phyloP scores from a whole-genome alignment of 1,140 invertebrate genomes.

The Ceratosolen fusciceps region DNA sequence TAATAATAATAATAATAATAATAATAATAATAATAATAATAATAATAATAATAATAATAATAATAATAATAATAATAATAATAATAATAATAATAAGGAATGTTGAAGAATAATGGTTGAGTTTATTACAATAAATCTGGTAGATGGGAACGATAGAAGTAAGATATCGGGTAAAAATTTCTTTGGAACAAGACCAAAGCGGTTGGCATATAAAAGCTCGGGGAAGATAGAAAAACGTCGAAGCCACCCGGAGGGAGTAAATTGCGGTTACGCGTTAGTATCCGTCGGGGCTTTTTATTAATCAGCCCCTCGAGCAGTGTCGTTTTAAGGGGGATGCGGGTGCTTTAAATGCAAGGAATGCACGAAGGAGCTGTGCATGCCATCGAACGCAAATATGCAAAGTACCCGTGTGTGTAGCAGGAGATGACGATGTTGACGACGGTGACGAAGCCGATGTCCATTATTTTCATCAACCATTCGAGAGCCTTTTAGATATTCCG shows the following conservation, averaged over 20 bases:
- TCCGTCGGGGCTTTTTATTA: slow-evolving; percentile 7
- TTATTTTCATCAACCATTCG: too few relatives aligned
- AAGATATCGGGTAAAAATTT: too few relatives aligned
- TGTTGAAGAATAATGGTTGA: too few relatives aligned
- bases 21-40: too few relatives aligned
- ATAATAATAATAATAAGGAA: too few relatives aligned
- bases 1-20: too few relatives aligned
- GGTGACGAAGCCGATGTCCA: slow-evolving; percentile 8
- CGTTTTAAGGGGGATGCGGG: slow-evolving; percentile 32
- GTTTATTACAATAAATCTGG: too few relatives aligned
- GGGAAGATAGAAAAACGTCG: neutral
- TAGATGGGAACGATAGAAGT: too few relatives aligned
- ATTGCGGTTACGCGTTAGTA: neutral
- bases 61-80: too few relatives aligned
- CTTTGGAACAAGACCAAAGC: too few relatives aligned
- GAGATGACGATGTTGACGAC: neutral
- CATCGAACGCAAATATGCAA: slow-evolving; percentile 33
- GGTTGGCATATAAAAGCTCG: neutral
- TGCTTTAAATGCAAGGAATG: slow-evolving; percentile 35
- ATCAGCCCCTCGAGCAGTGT: neutral
- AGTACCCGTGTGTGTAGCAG: slow-evolving; percentile 18
- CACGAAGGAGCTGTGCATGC: neutral
- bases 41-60: too few relatives aligned
- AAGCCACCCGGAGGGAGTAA: neutral
- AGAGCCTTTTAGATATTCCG: too few relatives aligned